Evolutionary conservation across 2,888 invertebrate species (phyloP).

Genomic region (Philopedon plagiatum): DNA sequence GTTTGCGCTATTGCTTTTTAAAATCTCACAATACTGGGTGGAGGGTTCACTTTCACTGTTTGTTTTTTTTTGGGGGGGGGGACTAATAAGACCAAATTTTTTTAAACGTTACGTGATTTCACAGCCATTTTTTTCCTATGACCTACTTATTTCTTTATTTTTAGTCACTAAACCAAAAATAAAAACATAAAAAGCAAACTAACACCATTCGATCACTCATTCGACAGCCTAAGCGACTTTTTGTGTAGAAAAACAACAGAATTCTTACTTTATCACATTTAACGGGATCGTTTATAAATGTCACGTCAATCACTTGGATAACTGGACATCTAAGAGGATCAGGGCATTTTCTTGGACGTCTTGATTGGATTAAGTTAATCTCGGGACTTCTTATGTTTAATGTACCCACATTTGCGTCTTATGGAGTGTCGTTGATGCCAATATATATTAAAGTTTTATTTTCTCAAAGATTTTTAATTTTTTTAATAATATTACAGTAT

Average conservation of each 20-base stretch:
- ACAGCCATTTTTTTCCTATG: too few species aligned
- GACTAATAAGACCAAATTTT: too few species aligned
- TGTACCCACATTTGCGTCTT: too few species aligned
- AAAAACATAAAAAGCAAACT: neutral
- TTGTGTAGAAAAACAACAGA: neutral
- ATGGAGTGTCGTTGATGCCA: too few species aligned
- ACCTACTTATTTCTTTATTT: neutral
- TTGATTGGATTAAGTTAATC: neutral
- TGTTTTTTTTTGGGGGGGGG: too few species aligned
- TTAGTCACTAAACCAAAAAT: neutral
- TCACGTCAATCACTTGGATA: neutral
- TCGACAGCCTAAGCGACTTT: neutral
- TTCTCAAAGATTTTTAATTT: neutral
- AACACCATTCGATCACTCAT: neutral
- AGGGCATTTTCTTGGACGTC: neutral
- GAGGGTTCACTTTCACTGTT: too few species aligned
- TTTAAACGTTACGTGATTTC: too few species aligned
- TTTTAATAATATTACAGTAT: too few species aligned
- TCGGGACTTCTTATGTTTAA: neutral
- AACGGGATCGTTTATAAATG: conserved; percentile 3
- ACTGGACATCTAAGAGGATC: too few species aligned
- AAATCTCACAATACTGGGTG: too few species aligned
- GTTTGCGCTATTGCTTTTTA: too few species aligned
- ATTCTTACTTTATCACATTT: conserved; percentile 2
- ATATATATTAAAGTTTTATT: too few species aligned